Base-by-base conservation (phyloP, 2,888 invertebrate genomes). In the Eudemis profundana region DNA sequence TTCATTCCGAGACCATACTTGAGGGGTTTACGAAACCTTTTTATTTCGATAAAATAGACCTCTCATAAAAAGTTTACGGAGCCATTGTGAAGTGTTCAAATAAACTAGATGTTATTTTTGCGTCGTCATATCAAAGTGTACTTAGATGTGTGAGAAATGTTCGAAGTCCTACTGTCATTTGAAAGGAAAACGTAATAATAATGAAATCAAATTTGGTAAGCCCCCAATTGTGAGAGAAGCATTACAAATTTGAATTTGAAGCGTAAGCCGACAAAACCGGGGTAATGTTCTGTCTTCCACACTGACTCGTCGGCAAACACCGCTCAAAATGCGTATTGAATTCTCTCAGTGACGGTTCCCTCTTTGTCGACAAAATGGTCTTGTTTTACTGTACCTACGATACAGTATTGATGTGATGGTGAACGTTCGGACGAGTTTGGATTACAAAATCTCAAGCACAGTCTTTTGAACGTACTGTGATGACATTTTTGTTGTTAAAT, bases 291-390 rank as follows among this genome's bases (percentile, higher is more conserved):
- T 70, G 68, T 68, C 61, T 47, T 49, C 23, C 50, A 44, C 56
- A 62, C 49, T 44, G 56, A 49, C 67, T 60, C 56, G 63, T 66
- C 67, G 57, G 62, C 50, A 60, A 69, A 72, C 67, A 71, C 67
- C 61, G 72, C 72, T 75, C 72, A 72, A 71, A 69, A 66, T 70
- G 72, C 68, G 74, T 76, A 77, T 78, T 74, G 72, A 70, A 75
- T 74, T 72, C 69, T 60, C 64, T 15, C 57, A 59, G 53, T 67
- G 64, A 47, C 64, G 33, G 49, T 65, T 15, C 23, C 14, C 63
- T 59, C 63, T 68, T 67, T 50, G 53, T 36, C 5, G 3, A 7
- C 21, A 27, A 27, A 75, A 71, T 61, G 69, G 69, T 70, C 68
- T 19, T 47, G 46, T 62, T 54, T 54, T 27, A 62, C 19, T 62